phyloP scores from a whole-genome alignment of 2,888 invertebrate species.

The Epinotia nisella region DNA sequence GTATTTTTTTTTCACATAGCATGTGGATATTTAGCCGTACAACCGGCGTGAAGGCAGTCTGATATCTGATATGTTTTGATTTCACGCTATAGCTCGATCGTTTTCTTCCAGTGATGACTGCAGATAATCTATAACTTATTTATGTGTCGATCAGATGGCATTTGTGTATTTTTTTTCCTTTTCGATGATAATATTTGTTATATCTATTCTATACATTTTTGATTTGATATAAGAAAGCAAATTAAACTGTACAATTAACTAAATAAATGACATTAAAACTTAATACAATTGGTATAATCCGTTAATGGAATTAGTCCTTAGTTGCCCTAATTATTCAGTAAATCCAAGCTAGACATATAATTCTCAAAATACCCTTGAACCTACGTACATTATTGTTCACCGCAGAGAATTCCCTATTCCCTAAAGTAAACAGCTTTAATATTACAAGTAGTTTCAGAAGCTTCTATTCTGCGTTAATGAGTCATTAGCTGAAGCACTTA shows the following conservation, averaged over 20 bases:
- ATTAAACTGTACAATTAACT: not conserved
- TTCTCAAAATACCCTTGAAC: conserved; percentile 33
- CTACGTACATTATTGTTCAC: conserved; percentile 42
- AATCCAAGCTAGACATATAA: not conserved
- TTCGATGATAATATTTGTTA: too few relatives aligned
- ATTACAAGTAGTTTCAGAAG: conserved; percentile 43
- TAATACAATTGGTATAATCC: not conserved
- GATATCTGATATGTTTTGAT: not conserved
- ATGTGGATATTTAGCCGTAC: not conserved
- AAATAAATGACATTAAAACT: not conserved
- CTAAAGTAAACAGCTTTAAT: conserved; percentile 44
- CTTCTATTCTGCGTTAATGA: conserved; percentile 45
- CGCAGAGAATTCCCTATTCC: conserved; percentile 43
- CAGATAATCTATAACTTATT: too few relatives aligned
- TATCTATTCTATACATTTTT: not conserved
- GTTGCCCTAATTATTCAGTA: not conserved
- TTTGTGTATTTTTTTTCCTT: too few relatives aligned
- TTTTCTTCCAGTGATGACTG: not conserved
- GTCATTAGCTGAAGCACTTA: conserved; percentile 43
- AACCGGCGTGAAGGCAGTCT: not conserved
- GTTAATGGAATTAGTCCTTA: not conserved
- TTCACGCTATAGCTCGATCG: not conserved
- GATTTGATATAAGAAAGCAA: not conserved
- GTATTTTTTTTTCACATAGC: too few relatives aligned
- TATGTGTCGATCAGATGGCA: too few relatives aligned